Evolutionary conservation across 2,797 vertebrate species (phyloP), one percentile per base, ranked within the genome.

Genomic region (Eurystomus glaucurus): DNA sequence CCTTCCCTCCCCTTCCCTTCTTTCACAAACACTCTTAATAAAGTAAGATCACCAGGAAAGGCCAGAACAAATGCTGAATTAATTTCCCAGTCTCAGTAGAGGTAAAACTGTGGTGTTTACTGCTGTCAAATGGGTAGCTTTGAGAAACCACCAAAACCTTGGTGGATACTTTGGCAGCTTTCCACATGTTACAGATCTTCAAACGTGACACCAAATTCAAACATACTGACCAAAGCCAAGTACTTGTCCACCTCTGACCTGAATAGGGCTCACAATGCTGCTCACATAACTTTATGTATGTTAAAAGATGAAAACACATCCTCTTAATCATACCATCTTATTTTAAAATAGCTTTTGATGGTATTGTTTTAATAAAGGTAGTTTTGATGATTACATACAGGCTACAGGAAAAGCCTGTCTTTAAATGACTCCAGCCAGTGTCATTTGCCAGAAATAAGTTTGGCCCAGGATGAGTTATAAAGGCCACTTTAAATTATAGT

Each of bases 381-480:
- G 43, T 76, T 95, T 55, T 91, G 91, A 74, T 89, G 71, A 85
- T 76, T 91, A 31, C 68, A 83, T 54, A 17, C 31, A 74, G 46
- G 8, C 46, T 39, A 87, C 77, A 96, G 83, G 92, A 95, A 89
- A 85, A 87, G 51, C 31, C 41, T 70, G 55, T 35, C 51, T 94
- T 91, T 66, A 89, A 85, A 79, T 45, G 51, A 60, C 77, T 77
- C 51, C 29, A 70, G 70, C 29, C 58, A 64, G 3, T 89, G 60
- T 72, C 22, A 74, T 80, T 94, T 96, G 93, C 81, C 61, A 97
- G 94, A 92, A 97, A 60, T 66, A 8, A 83, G 66, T 52, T 91
- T 92, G 81, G 71, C 64, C 66, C n/a, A 26, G 51, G 20, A 50
- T 62, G 41, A 79, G 22, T 64, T 95, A 61, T 58, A 88, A 92